Conservation (phyloP, 2,113 vertebrate species). For the Accipiter virgatus region DNA sequence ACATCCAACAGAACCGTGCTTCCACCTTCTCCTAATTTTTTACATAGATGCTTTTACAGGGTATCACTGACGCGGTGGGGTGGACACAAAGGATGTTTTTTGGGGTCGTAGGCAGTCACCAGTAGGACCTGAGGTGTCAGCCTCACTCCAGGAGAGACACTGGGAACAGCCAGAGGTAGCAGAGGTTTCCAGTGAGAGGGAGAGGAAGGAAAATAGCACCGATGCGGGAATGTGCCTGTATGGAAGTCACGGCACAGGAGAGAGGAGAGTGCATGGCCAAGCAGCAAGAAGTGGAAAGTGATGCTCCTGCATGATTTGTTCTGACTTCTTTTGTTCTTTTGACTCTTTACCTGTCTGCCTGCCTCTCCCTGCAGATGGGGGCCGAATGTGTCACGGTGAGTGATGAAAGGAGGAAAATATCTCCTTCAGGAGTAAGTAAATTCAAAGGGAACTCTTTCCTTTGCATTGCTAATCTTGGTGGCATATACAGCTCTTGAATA, state of each 20-base stretch:
- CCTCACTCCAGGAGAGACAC: background rate
- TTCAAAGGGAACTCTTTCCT: background rate
- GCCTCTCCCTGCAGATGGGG: background rate
- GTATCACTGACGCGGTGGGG: background rate
- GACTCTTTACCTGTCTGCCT: background rate
- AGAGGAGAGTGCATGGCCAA: background rate
- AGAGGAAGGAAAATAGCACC: background rate
- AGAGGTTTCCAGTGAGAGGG: background rate
- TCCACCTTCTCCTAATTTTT: background rate
- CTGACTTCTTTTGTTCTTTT: background rate
- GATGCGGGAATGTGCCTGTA: accelerated
- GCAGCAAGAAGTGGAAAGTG: background rate
- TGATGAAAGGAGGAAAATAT: background rate
- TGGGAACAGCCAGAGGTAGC: background rate
- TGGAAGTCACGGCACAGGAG: background rate
- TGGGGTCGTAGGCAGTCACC: background rate
- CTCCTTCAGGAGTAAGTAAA: background rate
- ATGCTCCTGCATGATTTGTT: background rate
- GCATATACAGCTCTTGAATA: background rate
- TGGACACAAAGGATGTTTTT: background rate
- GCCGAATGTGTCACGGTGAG: background rate
- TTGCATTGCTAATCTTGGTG: background rate
- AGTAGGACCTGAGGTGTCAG: background rate
- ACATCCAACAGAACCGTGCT: background rate
- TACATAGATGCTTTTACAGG: background rate